These are phyloP conservation scores for Chydorus sphaericus DNA, from an alignment of 2,888 invertebrate species.

Conservation along the genomic window DNA sequence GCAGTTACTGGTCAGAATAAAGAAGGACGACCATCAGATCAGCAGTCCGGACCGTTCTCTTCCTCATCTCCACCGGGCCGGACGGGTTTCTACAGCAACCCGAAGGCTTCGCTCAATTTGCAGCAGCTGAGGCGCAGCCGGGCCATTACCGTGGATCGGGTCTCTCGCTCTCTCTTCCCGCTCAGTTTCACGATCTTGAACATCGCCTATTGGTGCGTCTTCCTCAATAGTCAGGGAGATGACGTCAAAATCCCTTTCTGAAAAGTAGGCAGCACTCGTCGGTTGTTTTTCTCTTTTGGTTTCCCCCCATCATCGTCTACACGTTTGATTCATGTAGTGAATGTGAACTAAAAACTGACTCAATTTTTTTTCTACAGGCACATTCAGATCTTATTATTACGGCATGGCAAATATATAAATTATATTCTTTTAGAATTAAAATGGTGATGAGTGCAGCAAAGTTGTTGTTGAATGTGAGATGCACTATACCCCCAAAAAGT, in stretches of 20 bases:
- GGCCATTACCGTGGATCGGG: constrained; percentile 47
- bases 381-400: too few relatives aligned
- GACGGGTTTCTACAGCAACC: neutral
- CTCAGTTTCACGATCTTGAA: constrained; percentile 50
- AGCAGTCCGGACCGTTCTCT: neutral
- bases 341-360: too few relatives aligned
- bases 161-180: constrained; percentile 54
- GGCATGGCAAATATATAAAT: too few relatives aligned
- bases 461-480: too few relatives aligned
- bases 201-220: constrained; percentile 54
- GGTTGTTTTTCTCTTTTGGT: too few relatives aligned
- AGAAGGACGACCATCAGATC: neutral
- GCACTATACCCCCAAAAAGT: too few relatives aligned
- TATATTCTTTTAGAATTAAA: too few relatives aligned
- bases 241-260: neutral
- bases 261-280: neutral
- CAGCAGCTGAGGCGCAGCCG: constrained; percentile 18
- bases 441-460: too few relatives aligned
- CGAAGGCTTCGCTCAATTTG: neutral
- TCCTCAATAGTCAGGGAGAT: constrained; percentile 24
- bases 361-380: too few relatives aligned
- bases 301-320: too few relatives aligned
- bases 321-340: too few relatives aligned
- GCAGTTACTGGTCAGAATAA: neutral
- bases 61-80: neutral